phyloP scores from a whole-genome alignment of 1,140 invertebrate species.

The Streblospio benedicti region DNA sequence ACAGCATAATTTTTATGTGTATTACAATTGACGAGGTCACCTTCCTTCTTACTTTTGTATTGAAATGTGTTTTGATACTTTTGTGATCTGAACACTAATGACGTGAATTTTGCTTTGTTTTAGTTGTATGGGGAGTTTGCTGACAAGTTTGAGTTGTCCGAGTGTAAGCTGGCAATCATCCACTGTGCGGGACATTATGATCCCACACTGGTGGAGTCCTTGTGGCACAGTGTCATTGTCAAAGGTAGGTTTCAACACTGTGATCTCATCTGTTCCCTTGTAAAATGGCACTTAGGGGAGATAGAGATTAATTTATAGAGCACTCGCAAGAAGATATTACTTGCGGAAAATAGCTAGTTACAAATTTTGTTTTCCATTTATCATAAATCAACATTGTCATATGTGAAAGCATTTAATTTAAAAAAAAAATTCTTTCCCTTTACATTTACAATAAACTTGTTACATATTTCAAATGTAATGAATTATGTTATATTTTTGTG shows the following conservation, averaged over 20 bases:
- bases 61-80: not conserved
- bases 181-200: constrained; percentile 52
- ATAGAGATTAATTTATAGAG: not conserved
- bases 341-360: not conserved
- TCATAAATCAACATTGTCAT: no score
- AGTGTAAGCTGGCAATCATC: constrained; percentile 53
- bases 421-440: no score
- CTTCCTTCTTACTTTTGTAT: no score
- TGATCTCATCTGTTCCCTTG: not conserved
- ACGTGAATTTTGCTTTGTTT: no score
- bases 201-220: constrained; percentile 48
- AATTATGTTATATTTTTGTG: no score
- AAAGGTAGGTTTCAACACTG: constrained; percentile 43
- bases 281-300: not conserved
- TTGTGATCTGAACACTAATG: constrained; percentile 1
- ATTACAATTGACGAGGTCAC: no score
- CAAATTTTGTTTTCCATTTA: not conserved
- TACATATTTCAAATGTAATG: no score
- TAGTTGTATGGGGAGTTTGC: constrained; percentile 61
- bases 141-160: constrained; percentile 49
- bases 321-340: not conserved
- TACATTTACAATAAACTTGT: no score
- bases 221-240: constrained; percentile 54
- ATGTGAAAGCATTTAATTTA: no score
- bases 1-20: no score